Evolutionary conservation across 1,140 invertebrate genomes (phyloP).

Genomic region (Drosophila nasuta): DNA sequence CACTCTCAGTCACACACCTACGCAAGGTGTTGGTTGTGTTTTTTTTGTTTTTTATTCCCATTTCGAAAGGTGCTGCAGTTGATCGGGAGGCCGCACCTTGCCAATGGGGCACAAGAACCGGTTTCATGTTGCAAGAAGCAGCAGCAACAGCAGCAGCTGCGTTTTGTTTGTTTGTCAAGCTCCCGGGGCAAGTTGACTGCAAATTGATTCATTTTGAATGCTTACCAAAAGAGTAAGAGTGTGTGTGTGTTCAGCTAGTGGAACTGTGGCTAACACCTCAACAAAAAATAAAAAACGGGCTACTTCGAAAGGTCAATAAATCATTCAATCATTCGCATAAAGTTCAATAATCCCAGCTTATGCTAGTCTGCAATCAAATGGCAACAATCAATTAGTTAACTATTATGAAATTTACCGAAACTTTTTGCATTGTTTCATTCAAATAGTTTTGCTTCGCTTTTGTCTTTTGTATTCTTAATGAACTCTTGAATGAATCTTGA

Average conservation of each 20-base stretch:
- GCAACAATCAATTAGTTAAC: constrained; percentile 21
- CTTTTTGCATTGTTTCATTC: not conserved
- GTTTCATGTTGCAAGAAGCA: constrained; percentile 19
- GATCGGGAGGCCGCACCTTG: constrained; percentile 53
- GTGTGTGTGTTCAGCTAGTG: constrained; percentile 15
- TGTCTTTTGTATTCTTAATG: not conserved
- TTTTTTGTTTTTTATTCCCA: not conserved
- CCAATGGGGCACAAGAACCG: constrained; percentile 23
- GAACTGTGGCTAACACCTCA: constrained; percentile 28
- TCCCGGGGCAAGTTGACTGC: constrained; percentile 21
- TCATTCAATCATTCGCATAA: constrained; percentile 30
- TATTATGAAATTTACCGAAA: not conserved
- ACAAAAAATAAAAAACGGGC: not conserved
- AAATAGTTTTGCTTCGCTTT: not conserved
- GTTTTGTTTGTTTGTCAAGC: constrained; percentile 18
- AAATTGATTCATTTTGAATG: constrained; percentile 52
- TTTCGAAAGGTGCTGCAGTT: constrained; percentile 38
- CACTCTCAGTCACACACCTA: constrained; percentile 37
- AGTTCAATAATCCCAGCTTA: constrained; percentile 18
- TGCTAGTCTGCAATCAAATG: not conserved
- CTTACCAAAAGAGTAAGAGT: constrained; percentile 23
- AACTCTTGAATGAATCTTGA: not conserved
- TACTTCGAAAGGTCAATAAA: constrained; percentile 11
- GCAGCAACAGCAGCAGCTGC: constrained; percentile 40
- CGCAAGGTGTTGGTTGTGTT: constrained; percentile 44